Evolutionary conservation across 2,113 vertebrate species (phyloP).

Genomic region (Vidua macroura): DNA sequence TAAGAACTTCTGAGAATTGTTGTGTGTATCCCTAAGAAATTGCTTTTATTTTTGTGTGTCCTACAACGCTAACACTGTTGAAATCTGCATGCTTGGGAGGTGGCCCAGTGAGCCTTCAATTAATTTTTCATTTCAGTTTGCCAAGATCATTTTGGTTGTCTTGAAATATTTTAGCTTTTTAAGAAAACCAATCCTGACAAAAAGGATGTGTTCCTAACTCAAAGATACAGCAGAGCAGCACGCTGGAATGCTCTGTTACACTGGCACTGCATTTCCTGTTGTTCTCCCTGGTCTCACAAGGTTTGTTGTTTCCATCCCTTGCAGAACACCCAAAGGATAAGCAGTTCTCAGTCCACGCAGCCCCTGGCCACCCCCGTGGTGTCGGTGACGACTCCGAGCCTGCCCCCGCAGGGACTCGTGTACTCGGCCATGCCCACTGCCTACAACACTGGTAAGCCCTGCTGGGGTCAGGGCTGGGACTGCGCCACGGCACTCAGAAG

Average conservation of each 20-base stretch:
- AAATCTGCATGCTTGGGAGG: not conserved
- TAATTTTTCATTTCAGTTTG: not conserved
- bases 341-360: slow-evolving; percentile 89
- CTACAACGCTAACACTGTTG: not conserved
- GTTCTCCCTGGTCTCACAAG: not conserved
- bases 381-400: slow-evolving; percentile 95
- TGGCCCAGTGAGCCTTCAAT: not conserved
- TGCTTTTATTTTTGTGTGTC: not conserved
- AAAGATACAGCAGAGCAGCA: not conserved
- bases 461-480: not conserved
- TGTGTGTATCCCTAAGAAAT: not conserved
- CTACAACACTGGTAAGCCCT: slow-evolving; percentile 92
- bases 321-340: slow-evolving; percentile 94
- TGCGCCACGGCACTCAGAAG: not conserved
- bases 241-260: not conserved
- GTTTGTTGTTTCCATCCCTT: slow-evolving; percentile 28
- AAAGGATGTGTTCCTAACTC: not conserved
- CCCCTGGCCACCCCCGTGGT: slow-evolving; percentile 93
- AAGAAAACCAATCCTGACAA: not conserved
- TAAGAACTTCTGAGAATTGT: slow-evolving; percentile 47
- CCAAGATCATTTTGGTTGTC: not conserved
- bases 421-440: slow-evolving; percentile 95
- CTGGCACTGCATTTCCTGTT: not conserved
- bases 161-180: not conserved
- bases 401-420: slow-evolving; percentile 90